A percentile compares a stretch with the other conserved stretches of the same genome.
Conservation (phyloP, 2,113 vertebrate genomes). For the Pardalotus punctatus region DNA sequence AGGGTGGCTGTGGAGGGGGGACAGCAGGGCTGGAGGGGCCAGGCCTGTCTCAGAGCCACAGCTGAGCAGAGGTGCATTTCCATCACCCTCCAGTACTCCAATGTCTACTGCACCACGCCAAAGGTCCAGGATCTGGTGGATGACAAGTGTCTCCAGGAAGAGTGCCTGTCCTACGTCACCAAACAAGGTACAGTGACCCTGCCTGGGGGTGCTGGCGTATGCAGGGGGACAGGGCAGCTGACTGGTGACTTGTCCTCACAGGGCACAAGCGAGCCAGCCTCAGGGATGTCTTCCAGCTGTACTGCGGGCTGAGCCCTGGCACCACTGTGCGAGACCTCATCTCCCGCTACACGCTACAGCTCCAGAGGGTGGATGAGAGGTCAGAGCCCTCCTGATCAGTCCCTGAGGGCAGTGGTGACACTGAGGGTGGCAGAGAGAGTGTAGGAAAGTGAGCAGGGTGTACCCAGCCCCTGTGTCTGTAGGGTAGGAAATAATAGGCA, state of each 20-base stretch:
- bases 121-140: constrained; percentile 94
- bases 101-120: constrained; percentile 95
- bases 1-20: not conserved
- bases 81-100: constrained; percentile 84
- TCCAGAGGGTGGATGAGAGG: constrained; percentile 94
- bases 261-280: constrained; percentile 90
- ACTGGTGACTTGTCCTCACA: constrained; percentile 31
- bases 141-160: constrained; percentile 92
- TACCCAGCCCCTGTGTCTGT: fast-evolving
- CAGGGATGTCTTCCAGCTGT: constrained; percentile 88
- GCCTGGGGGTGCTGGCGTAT: fast-evolving
- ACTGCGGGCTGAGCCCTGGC: constrained; percentile 83
- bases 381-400: not conserved
- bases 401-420: fast-evolving
- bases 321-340: constrained; percentile 84
- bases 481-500: not conserved
- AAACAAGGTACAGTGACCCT: constrained; percentile 82
- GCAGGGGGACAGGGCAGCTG: not conserved
- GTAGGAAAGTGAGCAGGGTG: fast-evolving
- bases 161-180: constrained; percentile 89
- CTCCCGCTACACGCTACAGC: constrained; percentile 89
- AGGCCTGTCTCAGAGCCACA: fast-evolving
- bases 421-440: fast-evolving
- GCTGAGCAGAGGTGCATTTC: not conserved
- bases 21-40: fast-evolving